These are phyloP conservation scores for Lophotis ruficrista DNA, from an alignment of 2,113 vertebrate species.

Conservation along the genomic window DNA sequence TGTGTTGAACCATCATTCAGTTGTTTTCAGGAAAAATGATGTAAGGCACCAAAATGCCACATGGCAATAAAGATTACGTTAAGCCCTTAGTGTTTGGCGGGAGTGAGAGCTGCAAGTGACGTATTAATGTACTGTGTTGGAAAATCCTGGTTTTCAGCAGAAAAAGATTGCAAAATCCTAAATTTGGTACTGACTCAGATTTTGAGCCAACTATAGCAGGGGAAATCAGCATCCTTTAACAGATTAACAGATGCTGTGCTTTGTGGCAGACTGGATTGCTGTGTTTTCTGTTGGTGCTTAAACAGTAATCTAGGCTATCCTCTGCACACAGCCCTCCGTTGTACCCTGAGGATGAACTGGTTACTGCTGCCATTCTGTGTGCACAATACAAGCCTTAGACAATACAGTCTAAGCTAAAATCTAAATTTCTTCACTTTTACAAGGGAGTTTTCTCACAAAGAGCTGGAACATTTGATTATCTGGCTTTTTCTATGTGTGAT, in stretches of 20 bases:
- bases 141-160: background rate
- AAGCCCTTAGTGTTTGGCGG: background rate
- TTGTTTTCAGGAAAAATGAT: slow-evolving; percentile 17
- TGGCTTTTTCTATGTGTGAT: background rate
- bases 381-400: background rate
- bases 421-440: background rate
- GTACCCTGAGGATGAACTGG: background rate
- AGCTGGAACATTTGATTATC: background rate
- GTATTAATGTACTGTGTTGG: background rate
- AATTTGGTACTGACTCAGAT: background rate
- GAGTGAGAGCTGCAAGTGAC: background rate
- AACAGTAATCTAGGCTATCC: background rate
- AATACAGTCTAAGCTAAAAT: background rate
- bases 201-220: background rate
- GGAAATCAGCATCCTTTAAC: background rate
- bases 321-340: background rate
- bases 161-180: slow-evolving; percentile 7
- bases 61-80: background rate
- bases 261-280: background rate
- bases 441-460: background rate
- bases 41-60: background rate
- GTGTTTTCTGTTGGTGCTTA: background rate
- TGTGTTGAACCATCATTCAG: background rate
- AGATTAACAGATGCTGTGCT: background rate
- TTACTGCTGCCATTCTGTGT: background rate